A percentile compares a stretch with the other conserved stretches of the same genome.
Evolutionary conservation across 1,140 invertebrate genomes (phyloP).

Genomic region (Drosophila albomicans): DNA sequence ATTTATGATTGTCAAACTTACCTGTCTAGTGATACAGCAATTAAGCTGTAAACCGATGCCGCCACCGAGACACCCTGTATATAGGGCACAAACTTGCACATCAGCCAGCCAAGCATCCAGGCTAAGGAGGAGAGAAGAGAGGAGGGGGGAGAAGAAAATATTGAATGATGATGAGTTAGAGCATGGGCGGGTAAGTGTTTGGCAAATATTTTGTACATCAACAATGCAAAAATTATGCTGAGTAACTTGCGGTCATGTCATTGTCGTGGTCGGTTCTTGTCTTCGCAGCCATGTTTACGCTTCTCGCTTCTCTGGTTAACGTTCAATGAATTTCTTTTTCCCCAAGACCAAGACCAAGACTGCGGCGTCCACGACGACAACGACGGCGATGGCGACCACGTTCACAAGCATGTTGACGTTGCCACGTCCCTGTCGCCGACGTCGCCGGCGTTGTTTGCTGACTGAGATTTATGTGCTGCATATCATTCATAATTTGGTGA

Average conservation of each 20-base stretch:
- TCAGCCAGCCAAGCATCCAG: constrained; percentile 96
- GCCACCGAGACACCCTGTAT: constrained; percentile 97
- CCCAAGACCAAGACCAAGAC: constrained; percentile 5
- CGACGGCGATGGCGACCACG: constrained; percentile 55
- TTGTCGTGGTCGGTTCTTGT: constrained; percentile 9
- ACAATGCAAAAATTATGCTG: constrained; percentile 75
- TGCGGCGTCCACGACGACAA: constrained; percentile 17
- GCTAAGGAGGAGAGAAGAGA: constrained; percentile 86
- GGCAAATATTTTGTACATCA: constrained; percentile 60
- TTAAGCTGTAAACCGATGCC: constrained; percentile 96
- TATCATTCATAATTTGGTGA: constrained; percentile 84
- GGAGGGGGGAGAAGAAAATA: constrained; percentile 33
- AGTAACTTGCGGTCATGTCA: constrained; percentile 74
- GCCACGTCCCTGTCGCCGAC: constrained; percentile 44
- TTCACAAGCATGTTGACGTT: constrained; percentile 11
- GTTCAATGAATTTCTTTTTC: constrained; percentile 34
- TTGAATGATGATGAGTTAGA: no score
- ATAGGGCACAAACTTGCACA: constrained; percentile 97
- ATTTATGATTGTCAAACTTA: constrained; percentile 85
- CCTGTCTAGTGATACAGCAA: constrained; percentile 97
- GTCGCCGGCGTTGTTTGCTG: constrained; percentile 69
- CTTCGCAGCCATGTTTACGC: constrained; percentile 26
- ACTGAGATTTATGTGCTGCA: constrained; percentile 83
- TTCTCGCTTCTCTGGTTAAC: constrained; percentile 41
- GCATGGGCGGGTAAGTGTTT: constrained; percentile 21